Conservation (phyloP, 1,140 invertebrate species). For the Steinernema khuongi region DNA sequence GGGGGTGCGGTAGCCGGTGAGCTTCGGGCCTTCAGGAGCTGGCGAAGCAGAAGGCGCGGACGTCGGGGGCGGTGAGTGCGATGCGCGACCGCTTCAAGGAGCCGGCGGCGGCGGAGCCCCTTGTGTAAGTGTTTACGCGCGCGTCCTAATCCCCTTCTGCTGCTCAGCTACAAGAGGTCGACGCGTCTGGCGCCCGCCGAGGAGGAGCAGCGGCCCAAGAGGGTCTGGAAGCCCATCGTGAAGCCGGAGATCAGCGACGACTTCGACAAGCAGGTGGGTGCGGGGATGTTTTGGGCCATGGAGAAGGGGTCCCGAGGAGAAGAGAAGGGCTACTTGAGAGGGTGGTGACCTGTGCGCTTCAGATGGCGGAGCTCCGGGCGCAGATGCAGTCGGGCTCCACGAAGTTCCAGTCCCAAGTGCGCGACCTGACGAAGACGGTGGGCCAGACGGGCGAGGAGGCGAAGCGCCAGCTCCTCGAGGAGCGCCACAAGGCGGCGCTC, state of each 20-base stretch:
- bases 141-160: background rate
- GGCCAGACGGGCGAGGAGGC: slow-evolving; percentile 27
- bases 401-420: slow-evolving; percentile 29
- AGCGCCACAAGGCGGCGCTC: slow-evolving; percentile 26
- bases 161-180: slow-evolving; percentile 53
- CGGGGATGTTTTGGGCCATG: background rate
- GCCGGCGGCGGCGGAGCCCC: slow-evolving; percentile 30
- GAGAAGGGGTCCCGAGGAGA: background rate
- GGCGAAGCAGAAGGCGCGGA: slow-evolving; percentile 34
- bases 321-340: background rate
- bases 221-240: slow-evolving; percentile 45
- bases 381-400: slow-evolving; percentile 36
- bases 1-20: slow-evolving; percentile 18
- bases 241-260: slow-evolving; percentile 53
- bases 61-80: slow-evolving; percentile 44
- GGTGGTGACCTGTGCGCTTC: background rate
- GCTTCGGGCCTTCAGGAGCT: slow-evolving; percentile 37
- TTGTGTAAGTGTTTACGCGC: slow-evolving; percentile 35
- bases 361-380: slow-evolving; percentile 33
- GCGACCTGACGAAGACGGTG: slow-evolving; percentile 33
- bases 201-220: slow-evolving; percentile 35
- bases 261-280: slow-evolving; percentile 51
- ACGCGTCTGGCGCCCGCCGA: slow-evolving; percentile 37
- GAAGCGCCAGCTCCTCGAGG: slow-evolving; percentile 26
- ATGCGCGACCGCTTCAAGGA: slow-evolving; percentile 48